These are phyloP conservation scores for Barnardius zonarius DNA, from an alignment of 2,113 vertebrate genomes.

Conservation along the genomic window DNA sequence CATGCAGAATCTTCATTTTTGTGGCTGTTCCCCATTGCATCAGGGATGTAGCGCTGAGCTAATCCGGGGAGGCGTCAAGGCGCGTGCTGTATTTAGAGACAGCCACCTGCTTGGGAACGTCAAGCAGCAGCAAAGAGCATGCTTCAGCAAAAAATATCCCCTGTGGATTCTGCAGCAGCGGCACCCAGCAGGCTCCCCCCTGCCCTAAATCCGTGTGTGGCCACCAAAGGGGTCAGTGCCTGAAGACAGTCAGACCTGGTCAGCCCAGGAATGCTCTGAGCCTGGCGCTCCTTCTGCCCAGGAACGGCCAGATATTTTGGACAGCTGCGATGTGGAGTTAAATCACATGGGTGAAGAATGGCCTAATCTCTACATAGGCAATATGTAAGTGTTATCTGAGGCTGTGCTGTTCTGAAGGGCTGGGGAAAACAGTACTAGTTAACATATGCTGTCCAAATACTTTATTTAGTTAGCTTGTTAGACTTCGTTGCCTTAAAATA, in stretches of 20 bases:
- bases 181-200: background rate
- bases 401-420: conserved; percentile 2
- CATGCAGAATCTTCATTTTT: background rate
- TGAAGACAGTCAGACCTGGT: background rate
- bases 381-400: conserved; percentile 75
- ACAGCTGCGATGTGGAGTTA: conserved; percentile 78
- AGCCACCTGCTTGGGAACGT: conserved; percentile 52
- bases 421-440: background rate
- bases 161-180: background rate
- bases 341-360: conserved; percentile 79
- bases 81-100: background rate
- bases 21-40: background rate
- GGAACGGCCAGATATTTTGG: conserved; percentile 77
- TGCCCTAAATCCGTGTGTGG: background rate
- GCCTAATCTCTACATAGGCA: conserved; percentile 78
- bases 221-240: background rate
- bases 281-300: conserved; percentile 60
- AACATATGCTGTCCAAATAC: background rate
- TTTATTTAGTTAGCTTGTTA: background rate
- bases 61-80: background rate
- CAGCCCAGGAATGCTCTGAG: background rate
- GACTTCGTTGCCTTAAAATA: conserved; percentile 24
- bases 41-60: background rate
- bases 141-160: background rate
- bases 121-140: background rate